Percentiles rank a stretch among this genome's conserved stretches.
Evolutionary conservation across 2,113 vertebrate species (phyloP).

Genomic region (Hydropotes inermis): DNA sequence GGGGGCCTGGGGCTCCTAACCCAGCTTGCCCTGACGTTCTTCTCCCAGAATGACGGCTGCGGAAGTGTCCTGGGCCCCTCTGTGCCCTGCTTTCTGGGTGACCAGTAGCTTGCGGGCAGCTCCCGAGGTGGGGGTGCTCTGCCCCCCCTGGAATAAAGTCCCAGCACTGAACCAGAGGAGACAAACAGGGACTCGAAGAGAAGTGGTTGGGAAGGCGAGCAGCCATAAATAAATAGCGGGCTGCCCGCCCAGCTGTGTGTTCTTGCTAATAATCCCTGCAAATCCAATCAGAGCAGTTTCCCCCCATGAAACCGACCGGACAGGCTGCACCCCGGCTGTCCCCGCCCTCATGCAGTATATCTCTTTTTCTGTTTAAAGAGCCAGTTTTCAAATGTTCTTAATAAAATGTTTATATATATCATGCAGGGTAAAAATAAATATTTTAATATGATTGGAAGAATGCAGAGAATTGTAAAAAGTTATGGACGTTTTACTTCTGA

Average conservation of each 20-base stretch:
- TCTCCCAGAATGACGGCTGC: accelerated
- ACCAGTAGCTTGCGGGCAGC: background rate
- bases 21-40: accelerated
- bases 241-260: background rate
- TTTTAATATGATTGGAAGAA: slow-evolving; percentile 75
- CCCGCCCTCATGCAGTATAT: background rate
- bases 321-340: background rate
- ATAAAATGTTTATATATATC: slow-evolving; percentile 66
- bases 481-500: slow-evolving; percentile 54
- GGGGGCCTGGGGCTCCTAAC: too few relatives aligned
- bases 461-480: slow-evolving; percentile 73
- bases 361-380: background rate
- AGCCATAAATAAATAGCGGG: accelerated
- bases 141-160: background rate
- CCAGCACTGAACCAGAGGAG: background rate
- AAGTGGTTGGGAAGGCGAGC: background rate
- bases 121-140: accelerated
- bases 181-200: background rate
- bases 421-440: slow-evolving; percentile 69
- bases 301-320: accelerated
- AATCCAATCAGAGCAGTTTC: background rate
- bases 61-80: accelerated
- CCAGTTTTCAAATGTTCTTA: slow-evolving; percentile 43
- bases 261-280: background rate
- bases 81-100: accelerated